A percentile compares a stretch with the other conserved stretches of the same genome.
Conservation (phyloP, 2,888 invertebrate species). For the Amblyteles armatorius region DNA sequence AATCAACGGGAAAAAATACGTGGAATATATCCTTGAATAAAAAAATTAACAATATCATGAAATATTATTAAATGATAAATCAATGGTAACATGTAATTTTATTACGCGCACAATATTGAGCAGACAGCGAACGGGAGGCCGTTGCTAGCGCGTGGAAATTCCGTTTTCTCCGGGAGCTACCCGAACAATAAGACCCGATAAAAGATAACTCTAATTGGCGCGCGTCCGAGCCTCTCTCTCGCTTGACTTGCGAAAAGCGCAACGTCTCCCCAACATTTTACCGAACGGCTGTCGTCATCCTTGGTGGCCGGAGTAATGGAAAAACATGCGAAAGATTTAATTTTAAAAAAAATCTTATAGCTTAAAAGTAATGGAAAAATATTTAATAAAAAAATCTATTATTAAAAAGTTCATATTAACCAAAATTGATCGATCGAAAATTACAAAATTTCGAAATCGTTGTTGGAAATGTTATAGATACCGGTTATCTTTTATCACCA, state of each 20-base stretch:
- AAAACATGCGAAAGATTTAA: background rate
- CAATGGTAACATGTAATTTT: background rate
- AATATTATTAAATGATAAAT: background rate
- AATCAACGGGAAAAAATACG: too few species aligned
- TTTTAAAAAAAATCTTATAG: too few species aligned
- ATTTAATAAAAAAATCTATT: too few species aligned
- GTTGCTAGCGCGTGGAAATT: background rate
- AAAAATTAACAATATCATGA: too few species aligned
- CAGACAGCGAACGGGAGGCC: background rate
- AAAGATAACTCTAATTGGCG: constrained; percentile 63
- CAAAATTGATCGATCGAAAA: too few species aligned
- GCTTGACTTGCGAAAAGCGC: constrained; percentile 20
- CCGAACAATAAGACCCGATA: constrained; percentile 29
- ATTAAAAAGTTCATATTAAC: too few species aligned
- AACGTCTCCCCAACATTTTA: constrained; percentile 29
- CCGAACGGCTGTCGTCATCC: constrained; percentile 17
- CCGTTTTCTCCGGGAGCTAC: constrained; percentile 2
- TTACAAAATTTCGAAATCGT: too few species aligned
- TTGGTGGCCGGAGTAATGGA: background rate
- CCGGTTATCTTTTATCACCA: background rate
- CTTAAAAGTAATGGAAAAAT: background rate
- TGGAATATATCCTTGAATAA: too few species aligned
- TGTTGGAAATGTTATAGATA: background rate
- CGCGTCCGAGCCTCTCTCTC: constrained; percentile 44
- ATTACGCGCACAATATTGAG: background rate